These are phyloP conservation scores for Mormoops blainvillei DNA, from an alignment of 2,113 vertebrate genomes.

Conservation along the genomic window DNA sequence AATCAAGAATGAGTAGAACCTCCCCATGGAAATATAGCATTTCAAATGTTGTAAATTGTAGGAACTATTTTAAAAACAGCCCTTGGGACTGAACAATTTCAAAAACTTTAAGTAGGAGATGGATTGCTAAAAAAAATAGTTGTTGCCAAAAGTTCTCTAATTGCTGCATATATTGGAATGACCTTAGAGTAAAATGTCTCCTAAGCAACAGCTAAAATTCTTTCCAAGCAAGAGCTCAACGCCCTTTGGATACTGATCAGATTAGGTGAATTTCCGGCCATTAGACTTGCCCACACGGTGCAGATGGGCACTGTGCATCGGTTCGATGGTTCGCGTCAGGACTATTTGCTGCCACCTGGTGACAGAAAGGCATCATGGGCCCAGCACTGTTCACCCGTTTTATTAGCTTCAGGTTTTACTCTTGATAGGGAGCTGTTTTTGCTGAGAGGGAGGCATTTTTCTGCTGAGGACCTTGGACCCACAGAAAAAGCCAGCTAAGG, in stretches of 20 bases:
- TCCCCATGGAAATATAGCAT: not conserved
- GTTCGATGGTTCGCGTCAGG: not conserved
- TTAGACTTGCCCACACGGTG: not conserved
- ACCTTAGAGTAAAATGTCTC: not conserved
- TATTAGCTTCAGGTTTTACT: too few species aligned
- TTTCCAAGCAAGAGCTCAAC: not conserved
- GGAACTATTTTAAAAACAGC: not conserved
- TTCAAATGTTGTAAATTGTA: not conserved
- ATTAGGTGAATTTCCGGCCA: not conserved
- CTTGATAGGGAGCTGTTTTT: not conserved
- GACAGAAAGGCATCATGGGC: not conserved
- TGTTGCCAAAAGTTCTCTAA: not conserved
- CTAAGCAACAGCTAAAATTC: not conserved
- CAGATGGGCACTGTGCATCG: accelerated
- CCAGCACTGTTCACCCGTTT: too few species aligned
- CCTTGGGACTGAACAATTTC: not conserved
- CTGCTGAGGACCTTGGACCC: not conserved
- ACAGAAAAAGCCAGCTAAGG: not conserved
- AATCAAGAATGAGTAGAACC: not conserved
- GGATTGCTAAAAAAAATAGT: not conserved
- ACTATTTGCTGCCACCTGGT: slow-evolving; percentile 60
- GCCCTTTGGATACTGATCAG: slow-evolving; percentile 28
- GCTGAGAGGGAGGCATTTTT: not conserved
- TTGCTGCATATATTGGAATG: not conserved
- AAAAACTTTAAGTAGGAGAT: not conserved